Evolutionary conservation across 2,113 vertebrate genomes (phyloP).

Genomic region (Rhinopomastus cyanomelas): DNA sequence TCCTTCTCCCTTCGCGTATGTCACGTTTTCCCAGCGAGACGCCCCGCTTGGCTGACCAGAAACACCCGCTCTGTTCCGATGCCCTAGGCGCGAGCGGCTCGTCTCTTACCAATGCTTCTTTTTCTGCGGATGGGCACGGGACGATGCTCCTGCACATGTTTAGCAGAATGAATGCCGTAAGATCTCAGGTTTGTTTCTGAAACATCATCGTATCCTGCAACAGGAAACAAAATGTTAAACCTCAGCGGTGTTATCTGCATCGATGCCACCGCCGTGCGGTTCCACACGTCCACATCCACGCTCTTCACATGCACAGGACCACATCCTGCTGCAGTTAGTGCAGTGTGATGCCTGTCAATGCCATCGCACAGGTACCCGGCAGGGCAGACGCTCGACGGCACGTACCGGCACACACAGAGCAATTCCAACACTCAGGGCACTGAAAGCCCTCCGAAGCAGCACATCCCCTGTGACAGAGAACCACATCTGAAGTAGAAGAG

Average conservation of each 20-base stretch:
- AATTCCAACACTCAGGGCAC: not conserved
- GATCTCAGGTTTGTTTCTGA: slow-evolving; percentile 83
- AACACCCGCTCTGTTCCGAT: not conserved
- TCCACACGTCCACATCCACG: not conserved
- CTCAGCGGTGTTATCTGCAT: not conserved
- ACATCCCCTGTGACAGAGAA: not conserved
- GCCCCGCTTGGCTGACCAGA: slow-evolving; percentile 35
- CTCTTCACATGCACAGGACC: not conserved
- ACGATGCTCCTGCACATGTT: slow-evolving; percentile 84
- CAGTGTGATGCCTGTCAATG: not conserved
- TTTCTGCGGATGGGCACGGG: slow-evolving; percentile 88
- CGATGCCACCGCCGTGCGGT: rapidly evolving
- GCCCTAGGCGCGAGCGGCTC: not conserved
- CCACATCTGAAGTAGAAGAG: not conserved
- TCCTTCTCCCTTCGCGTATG: not conserved
- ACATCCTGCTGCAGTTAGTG: not conserved
- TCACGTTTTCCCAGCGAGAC: slow-evolving; percentile 25
- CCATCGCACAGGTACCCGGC: not conserved
- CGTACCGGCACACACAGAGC: not conserved
- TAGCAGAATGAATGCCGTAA: slow-evolving; percentile 75
- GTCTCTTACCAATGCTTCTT: slow-evolving; percentile 92
- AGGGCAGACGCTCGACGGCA: not conserved
- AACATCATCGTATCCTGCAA: slow-evolving; percentile 87
- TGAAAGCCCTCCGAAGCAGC: not conserved
- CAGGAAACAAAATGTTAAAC: slow-evolving; percentile 3